phyloP scores from a whole-genome alignment of 1,140 invertebrate genomes.

The Gryllus bimaculatus region DNA sequence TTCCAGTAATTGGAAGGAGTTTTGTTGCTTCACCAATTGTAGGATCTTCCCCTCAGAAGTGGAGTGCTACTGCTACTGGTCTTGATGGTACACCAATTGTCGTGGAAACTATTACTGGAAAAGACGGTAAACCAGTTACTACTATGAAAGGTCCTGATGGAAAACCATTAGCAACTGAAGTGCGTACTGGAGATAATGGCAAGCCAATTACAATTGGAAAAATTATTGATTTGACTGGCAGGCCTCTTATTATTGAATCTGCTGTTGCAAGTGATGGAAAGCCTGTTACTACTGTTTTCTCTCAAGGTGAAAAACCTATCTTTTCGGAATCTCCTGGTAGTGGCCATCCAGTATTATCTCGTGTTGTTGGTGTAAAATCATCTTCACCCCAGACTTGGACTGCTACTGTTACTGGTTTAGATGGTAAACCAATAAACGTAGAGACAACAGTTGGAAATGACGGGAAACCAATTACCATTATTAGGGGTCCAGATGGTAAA shows the following conservation, averaged over 20 bases:
- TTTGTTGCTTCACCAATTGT: background rate
- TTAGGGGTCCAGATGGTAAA: background rate
- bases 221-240: constrained; percentile 33
- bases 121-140: constrained; percentile 34
- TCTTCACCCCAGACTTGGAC: background rate
- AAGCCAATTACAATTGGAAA: constrained; percentile 34
- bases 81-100: constrained; percentile 31
- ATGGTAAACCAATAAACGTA: constrained; percentile 12
- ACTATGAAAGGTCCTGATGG: constrained; percentile 29
- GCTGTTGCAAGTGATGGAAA: constrained; percentile 35
- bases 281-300: constrained; percentile 32
- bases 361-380: background rate
- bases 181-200: constrained; percentile 33
- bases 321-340: background rate
- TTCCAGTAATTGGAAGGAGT: constrained; percentile 30
- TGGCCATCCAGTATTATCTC: background rate
- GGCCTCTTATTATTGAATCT: constrained; percentile 33
- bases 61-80: constrained; percentile 24
- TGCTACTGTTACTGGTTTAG: background rate
- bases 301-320: constrained; percentile 31
- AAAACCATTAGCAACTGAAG: constrained; percentile 29
- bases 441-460: background rate
- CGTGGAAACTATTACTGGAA: constrained; percentile 32
- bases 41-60: background rate
- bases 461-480: background rate